phyloP scores from a whole-genome alignment of 2,888 invertebrate species.

The Apamea sordens region DNA sequence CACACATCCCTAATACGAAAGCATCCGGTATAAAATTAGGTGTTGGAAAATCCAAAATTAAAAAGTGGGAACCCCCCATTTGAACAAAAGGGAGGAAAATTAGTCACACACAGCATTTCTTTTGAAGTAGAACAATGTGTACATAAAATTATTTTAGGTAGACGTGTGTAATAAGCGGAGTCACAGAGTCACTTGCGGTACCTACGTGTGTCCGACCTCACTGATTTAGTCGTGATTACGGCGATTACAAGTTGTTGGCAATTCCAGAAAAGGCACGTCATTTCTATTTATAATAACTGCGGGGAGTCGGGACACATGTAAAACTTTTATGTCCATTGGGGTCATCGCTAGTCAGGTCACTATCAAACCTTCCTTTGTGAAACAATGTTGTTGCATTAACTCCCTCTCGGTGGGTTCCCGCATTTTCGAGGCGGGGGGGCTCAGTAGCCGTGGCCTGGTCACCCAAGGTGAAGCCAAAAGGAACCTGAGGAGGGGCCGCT shows the following conservation, averaged over 20 bases:
- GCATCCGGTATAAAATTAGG: not conserved
- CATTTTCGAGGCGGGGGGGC: too few species aligned
- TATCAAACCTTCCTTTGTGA: not conserved
- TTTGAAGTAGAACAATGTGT: conserved; percentile 46
- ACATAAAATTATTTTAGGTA: conserved; percentile 25
- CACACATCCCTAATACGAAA: not conserved
- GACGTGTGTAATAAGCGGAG: conserved; percentile 3
- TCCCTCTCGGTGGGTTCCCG: too few species aligned
- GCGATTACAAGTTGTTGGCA: conserved; percentile 50
- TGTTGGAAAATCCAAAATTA: conserved; percentile 7
- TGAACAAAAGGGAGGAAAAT: conserved; percentile 38
- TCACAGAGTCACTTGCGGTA: conserved; percentile 14
- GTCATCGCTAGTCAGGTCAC: conserved; percentile 3
- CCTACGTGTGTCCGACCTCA: conserved; percentile 26
- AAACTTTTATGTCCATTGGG: conserved; percentile 7
- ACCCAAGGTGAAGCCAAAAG: too few species aligned
- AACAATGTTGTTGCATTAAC: not conserved
- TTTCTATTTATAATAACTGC: conserved; percentile 65
- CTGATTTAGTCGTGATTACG: conserved; percentile 66
- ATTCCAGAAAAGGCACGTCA: conserved; percentile 66
- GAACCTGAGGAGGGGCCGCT: too few species aligned
- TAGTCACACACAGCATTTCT: conserved; percentile 20
- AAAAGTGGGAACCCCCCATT: not conserved
- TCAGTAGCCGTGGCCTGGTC: too few species aligned
- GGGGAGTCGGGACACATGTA: conserved; percentile 9